These are phyloP conservation scores for Pseudochirops corinnae DNA, from an alignment of 2,797 vertebrate genomes.

Conservation along the genomic window DNA sequence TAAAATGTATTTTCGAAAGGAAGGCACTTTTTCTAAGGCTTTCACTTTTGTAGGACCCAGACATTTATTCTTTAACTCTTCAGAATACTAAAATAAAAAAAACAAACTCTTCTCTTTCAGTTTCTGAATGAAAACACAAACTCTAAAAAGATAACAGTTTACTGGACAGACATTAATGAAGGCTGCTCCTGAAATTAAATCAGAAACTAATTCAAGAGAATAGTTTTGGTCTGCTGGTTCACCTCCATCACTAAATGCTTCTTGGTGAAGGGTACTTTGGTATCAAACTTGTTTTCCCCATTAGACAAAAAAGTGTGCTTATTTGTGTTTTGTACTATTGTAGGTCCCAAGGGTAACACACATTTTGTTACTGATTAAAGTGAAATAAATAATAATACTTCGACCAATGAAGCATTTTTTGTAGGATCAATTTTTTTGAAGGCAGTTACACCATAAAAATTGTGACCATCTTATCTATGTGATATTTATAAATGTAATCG, in stretches of 20 bases:
- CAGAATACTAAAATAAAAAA: background rate
- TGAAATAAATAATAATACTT: background rate
- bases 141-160: background rate
- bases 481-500: constrained; percentile 46
- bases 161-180: background rate
- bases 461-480: constrained; percentile 19
- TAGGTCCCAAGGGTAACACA: background rate
- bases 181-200: background rate
- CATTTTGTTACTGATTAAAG: background rate
- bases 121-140: background rate
- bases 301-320: background rate
- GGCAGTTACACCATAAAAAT: constrained; percentile 32
- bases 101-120: background rate
- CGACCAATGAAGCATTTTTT: background rate
- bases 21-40: background rate
- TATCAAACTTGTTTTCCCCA: background rate
- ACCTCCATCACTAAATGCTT: background rate
- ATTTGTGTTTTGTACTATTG: background rate
- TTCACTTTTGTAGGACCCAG: background rate
- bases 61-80: background rate
- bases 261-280: background rate
- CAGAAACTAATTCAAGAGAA: background rate
- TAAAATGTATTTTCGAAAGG: background rate
- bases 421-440: constrained; percentile 31
- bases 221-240: background rate